phyloP scores from a whole-genome alignment of 2,113 vertebrate genomes.

The Rattus rattus region DNA sequence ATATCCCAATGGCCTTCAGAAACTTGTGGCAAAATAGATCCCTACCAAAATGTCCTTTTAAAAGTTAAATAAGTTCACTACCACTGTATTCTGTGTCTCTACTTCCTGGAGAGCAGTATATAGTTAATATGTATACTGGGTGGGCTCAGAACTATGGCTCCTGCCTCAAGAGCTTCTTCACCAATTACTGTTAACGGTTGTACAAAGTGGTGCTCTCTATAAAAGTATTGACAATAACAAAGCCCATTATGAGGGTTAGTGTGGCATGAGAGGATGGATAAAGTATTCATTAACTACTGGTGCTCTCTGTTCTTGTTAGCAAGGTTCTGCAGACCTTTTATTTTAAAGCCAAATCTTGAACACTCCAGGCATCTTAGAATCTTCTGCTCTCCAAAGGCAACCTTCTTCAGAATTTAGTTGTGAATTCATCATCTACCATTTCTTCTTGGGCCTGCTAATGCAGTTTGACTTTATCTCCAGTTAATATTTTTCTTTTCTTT shows the following conservation, averaged over 20 bases:
- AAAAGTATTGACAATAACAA: not conserved
- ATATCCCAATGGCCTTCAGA: not conserved
- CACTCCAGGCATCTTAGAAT: not conserved
- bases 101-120: not conserved
- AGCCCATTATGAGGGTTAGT: too few species aligned
- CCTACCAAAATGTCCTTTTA: not conserved
- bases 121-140: not conserved
- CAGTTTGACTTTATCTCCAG: not conserved
- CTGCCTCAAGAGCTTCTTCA: too few species aligned
- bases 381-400: not conserved
- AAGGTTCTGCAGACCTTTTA: not conserved
- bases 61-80: not conserved
- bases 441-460: too few species aligned
- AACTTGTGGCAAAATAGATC: not conserved
- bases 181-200: not conserved
- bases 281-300: too few species aligned
- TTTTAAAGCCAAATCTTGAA: not conserved
- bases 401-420: not conserved
- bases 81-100: not conserved
- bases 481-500: not conserved
- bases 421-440: too few species aligned
- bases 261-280: too few species aligned
- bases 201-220: not conserved
- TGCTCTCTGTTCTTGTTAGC: too few species aligned
- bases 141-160: not conserved